Percentiles rank a stretch among this genome's conserved stretches.
phyloP scores from a whole-genome alignment of 2,113 vertebrate genomes.

The Oplegnathus fasciatus region DNA sequence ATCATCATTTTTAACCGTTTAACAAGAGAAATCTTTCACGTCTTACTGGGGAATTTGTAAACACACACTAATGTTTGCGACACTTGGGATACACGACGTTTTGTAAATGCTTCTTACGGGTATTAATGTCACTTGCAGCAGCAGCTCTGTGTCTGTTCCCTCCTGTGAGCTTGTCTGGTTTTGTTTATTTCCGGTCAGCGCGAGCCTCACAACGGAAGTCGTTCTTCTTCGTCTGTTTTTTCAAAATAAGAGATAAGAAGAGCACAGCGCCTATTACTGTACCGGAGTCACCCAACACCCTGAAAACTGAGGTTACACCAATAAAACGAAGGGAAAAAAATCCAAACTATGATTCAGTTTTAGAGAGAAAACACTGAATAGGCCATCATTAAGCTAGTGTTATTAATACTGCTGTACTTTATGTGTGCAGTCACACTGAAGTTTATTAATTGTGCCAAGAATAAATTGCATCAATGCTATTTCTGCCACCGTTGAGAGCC shows the following conservation, averaged over 20 bases:
- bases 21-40: neutral
- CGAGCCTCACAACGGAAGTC: slow-evolving; percentile 45
- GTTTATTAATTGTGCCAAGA: neutral
- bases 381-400: neutral
- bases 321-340: neutral
- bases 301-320: no score
- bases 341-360: neutral
- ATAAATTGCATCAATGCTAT: neutral
- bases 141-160: slow-evolving; percentile 34
- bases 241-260: neutral
- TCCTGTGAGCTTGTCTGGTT: slow-evolving; percentile 45
- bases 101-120: neutral
- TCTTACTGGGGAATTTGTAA: neutral
- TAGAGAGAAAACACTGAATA: neutral
- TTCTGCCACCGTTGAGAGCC: no score
- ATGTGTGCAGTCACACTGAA: neutral
- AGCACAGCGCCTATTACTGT: neutral
- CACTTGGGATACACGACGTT: neutral
- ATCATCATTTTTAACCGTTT: neutral
- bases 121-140: neutral
- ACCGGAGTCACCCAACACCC: neutral
- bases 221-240: slow-evolving; percentile 30
- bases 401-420: neutral
- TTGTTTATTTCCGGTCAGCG: slow-evolving; percentile 73
- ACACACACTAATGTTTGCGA: neutral